Evolutionary conservation across 2,888 invertebrate genomes (phyloP).

Genomic region (Drosophila buzzatii): DNA sequence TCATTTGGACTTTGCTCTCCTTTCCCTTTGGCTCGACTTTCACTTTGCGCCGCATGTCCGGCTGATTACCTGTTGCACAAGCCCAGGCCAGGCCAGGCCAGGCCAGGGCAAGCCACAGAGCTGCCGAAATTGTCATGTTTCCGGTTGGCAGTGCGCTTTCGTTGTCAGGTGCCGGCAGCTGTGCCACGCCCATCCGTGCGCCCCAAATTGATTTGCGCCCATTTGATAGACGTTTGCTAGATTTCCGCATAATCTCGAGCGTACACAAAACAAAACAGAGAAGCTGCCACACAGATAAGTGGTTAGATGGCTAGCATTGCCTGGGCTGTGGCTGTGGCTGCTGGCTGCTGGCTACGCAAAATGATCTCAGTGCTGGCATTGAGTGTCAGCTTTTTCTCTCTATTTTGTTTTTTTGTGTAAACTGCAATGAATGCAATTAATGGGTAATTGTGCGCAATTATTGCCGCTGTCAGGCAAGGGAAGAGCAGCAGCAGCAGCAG

Average conservation of each 20-base stretch:
- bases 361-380: slow-evolving; percentile 66
- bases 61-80: slow-evolving; percentile 62
- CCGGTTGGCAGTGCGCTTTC: slow-evolving; percentile 31
- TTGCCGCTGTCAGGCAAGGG: slow-evolving; percentile 26
- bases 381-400: slow-evolving; percentile 24
- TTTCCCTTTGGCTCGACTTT: slow-evolving; percentile 48
- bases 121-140: slow-evolving; percentile 47
- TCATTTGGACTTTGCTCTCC: slow-evolving; percentile 10
- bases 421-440: slow-evolving; percentile 73
- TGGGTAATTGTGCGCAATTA: slow-evolving; percentile 78
- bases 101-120: slow-evolving; percentile 3
- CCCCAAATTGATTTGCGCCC: slow-evolving; percentile 41
- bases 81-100: neutral
- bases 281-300: slow-evolving; percentile 26
- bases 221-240: slow-evolving; percentile 57
- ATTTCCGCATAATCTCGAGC: slow-evolving; percentile 66
- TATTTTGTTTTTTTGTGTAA: slow-evolving; percentile 5
- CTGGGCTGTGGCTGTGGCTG: slow-evolving; percentile 12
- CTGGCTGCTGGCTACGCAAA: slow-evolving; percentile 38
- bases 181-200: slow-evolving; percentile 32
- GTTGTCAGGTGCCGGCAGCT: neutral
- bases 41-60: slow-evolving; percentile 45
- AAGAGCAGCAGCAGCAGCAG: slow-evolving; percentile 12
- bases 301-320: slow-evolving; percentile 4
- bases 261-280: slow-evolving; percentile 54